A percentile compares a stretch with the other conserved stretches of the same genome.
Conservation (phyloP, 2,888 invertebrate genomes). For the Aricia artaxerxes region DNA sequence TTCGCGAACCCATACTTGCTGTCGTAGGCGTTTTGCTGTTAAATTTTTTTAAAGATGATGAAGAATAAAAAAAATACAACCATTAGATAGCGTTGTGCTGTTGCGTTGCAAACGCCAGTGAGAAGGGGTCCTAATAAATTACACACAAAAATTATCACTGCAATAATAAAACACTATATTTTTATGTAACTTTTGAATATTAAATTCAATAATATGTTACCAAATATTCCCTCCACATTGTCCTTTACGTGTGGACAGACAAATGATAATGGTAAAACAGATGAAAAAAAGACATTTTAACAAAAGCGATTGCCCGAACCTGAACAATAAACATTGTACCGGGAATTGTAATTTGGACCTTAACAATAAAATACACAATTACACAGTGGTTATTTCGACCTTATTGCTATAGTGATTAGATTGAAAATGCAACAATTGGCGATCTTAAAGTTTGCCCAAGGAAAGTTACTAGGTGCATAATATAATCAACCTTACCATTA, state of each 20-base stretch:
- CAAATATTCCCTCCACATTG: conserved; percentile 3
- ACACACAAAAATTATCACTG: background rate
- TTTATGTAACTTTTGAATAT: background rate
- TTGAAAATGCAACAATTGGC: background rate
- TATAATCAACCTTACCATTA: no score
- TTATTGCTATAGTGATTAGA: background rate
- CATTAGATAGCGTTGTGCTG: background rate
- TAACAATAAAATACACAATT: background rate
- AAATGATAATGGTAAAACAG: conserved; percentile 13
- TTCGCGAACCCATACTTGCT: conserved; percentile 84
- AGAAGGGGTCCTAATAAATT: background rate
- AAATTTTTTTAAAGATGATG: background rate
- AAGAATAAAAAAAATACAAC: conserved; percentile 15
- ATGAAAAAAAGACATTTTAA: background rate
- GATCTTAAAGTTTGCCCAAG: background rate
- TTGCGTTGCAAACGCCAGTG: background rate
- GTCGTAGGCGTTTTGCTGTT: conserved; percentile 78
- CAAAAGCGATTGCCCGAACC: background rate
- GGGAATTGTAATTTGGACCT: background rate
- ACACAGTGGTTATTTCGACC: background rate
- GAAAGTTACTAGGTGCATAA: no score
- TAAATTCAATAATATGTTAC: background rate
- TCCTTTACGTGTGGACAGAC: background rate
- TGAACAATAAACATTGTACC: background rate
- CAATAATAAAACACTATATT: background rate